These are phyloP conservation scores for Palythoa grandis DNA, from an alignment of 92 coral and sea anemone genomes.

Conservation along the genomic window DNA sequence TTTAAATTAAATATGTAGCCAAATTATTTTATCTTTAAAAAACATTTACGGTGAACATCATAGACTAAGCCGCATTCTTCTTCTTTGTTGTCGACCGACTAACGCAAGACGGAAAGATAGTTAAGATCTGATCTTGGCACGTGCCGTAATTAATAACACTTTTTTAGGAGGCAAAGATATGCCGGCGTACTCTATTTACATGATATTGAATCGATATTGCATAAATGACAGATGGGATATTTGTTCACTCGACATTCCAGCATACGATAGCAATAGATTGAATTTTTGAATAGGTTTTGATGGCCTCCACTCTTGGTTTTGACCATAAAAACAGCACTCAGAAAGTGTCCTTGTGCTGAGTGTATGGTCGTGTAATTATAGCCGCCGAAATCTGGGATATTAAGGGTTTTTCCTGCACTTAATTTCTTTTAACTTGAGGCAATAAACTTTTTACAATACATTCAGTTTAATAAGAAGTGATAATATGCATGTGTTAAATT, in stretches of 20 bases:
- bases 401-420: not conserved
- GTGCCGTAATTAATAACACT: conserved; percentile 11
- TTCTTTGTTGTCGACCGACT: conserved; percentile 19
- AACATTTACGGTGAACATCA: conserved; percentile 7
- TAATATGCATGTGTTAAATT: not conserved
- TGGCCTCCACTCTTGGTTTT: not conserved
- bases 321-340: not conserved
- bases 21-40: conserved; percentile 24
- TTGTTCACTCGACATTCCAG: not conserved
- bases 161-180: not conserved
- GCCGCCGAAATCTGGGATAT: too few species aligned
- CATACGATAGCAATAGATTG: not conserved
- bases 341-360: not conserved
- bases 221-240: not conserved
- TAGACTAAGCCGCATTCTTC: not conserved
- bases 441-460: not conserved
- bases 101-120: not conserved
- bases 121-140: conserved; percentile 18
- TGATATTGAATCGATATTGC: not conserved
- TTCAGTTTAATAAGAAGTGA: not conserved
- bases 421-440: not conserved
- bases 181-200: not conserved
- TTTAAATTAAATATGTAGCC: not conserved
- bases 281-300: not conserved
- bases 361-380: too few species aligned